These are phyloP conservation scores for Lonchura striata DNA, from an alignment of 2,113 vertebrate species.

Conservation along the genomic window DNA sequence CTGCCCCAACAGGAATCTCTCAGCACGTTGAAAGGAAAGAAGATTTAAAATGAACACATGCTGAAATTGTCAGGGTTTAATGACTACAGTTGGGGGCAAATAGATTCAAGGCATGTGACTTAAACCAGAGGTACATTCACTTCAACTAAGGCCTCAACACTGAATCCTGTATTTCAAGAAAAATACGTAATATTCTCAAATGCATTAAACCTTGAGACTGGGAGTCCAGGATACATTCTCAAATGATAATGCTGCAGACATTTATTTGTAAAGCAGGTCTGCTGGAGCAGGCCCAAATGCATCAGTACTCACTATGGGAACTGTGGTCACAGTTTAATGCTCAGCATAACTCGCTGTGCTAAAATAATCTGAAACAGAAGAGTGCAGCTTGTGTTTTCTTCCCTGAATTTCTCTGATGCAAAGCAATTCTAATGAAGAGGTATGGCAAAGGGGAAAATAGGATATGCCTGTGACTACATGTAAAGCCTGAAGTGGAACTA, in stretches of 20 bases:
- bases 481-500: background rate
- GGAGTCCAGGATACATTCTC: background rate
- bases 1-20: background rate
- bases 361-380: background rate
- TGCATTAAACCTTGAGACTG: background rate
- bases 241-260: background rate
- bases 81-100: background rate
- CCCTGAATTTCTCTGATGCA: background rate
- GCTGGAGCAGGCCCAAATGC: background rate
- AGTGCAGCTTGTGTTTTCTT: background rate
- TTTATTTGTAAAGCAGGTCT: background rate
- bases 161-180: background rate
- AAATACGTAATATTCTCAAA: background rate
- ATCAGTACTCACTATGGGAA: background rate
- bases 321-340: background rate
- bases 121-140: background rate
- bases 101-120: background rate
- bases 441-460: background rate
- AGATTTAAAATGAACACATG: background rate
- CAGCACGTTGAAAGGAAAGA: background rate
- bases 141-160: background rate
- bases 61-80: background rate
- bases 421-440: background rate
- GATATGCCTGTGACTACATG: background rate
- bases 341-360: background rate